Percentiles rank a stretch among this genome's conserved stretches.
These are phyloP conservation scores for Rhagologus leucostigma DNA, from an alignment of 2,113 vertebrate species.

Conservation along the genomic window DNA sequence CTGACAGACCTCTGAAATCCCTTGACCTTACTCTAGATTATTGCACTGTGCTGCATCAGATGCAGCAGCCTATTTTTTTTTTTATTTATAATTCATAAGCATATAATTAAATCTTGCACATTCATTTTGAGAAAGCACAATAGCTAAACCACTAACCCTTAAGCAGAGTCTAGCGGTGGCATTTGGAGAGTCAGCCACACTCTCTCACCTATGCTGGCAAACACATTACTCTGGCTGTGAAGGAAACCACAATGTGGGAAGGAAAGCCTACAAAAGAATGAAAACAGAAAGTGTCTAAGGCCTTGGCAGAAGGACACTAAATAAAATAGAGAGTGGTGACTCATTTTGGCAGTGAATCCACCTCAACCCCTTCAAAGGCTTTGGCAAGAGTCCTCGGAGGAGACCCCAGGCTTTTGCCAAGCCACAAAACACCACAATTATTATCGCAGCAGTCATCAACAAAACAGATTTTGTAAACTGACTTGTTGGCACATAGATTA, in stretches of 20 bases:
- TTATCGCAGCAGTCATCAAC: slow-evolving; percentile 83
- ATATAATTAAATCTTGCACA: slow-evolving; percentile 59
- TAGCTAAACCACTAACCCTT: slow-evolving; percentile 46
- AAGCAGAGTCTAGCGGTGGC: slow-evolving; percentile 53
- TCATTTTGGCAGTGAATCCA: slow-evolving; percentile 85
- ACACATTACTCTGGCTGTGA: slow-evolving; percentile 79
- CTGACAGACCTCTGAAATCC: slow-evolving; percentile 34
- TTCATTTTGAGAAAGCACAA: slow-evolving; percentile 50
- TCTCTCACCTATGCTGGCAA: slow-evolving; percentile 83
- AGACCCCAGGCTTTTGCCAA: slow-evolving; percentile 86
- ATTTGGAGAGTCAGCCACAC: slow-evolving; percentile 63
- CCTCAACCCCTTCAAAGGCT: slow-evolving; percentile 84
- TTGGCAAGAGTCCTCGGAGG: slow-evolving; percentile 85
- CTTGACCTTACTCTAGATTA: slow-evolving; percentile 58
- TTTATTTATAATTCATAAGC: slow-evolving; percentile 55
- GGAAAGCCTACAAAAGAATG: slow-evolving; percentile 84
- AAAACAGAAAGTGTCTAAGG: slow-evolving; percentile 87
- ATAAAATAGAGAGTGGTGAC: slow-evolving; percentile 85
- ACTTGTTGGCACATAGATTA: slow-evolving; percentile 85
- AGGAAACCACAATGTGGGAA: slow-evolving; percentile 85
- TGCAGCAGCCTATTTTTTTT: background rate
- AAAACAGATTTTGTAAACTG: slow-evolving; percentile 88
- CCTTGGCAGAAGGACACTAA: slow-evolving; percentile 87
- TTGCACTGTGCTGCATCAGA: background rate
- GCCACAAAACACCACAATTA: slow-evolving; percentile 85